These are phyloP conservation scores for Merluccius polli DNA, from an alignment of 2,797 vertebrate genomes.

Conservation along the genomic window DNA sequence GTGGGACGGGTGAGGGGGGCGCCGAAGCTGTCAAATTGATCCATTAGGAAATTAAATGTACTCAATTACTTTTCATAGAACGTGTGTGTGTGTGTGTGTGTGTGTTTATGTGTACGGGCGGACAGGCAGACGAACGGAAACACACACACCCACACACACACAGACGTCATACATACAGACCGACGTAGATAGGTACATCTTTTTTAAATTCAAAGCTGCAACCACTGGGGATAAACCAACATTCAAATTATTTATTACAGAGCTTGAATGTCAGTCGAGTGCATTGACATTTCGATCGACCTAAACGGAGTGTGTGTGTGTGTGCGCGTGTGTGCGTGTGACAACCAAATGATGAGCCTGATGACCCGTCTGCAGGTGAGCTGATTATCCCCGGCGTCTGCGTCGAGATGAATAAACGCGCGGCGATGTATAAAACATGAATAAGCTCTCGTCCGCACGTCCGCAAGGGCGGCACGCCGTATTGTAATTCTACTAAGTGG, in stretches of 20 bases:
- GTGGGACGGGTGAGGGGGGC: constrained; percentile 3
- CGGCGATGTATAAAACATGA: constrained; percentile 41
- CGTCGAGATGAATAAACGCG: constrained; percentile 36
- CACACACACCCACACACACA: not conserved
- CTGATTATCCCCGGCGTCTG: constrained; percentile 15
- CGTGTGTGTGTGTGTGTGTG: constrained; percentile 20
- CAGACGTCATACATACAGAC: not conserved
- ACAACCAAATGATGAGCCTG: constrained; percentile 9
- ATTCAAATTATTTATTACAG: constrained; percentile 31
- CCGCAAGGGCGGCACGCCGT: constrained; percentile 16
- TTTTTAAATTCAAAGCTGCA: constrained; percentile 34
- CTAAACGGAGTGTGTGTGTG: not conserved
- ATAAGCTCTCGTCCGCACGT: constrained; percentile 4
- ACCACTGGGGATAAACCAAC: constrained; percentile 4
- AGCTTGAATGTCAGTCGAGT: constrained; percentile 52
- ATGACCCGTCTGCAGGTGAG: constrained; percentile 18
- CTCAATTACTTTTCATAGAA: constrained; percentile 20
- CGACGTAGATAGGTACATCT: not conserved
- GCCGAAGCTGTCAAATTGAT: constrained; percentile 58
- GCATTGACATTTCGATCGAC: constrained; percentile 44
- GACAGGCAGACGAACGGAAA: not conserved
- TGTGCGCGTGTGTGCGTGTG: not conserved
- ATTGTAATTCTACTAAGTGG: constrained; percentile 45
- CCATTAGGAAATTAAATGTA: constrained; percentile 56
- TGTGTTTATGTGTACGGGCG: constrained; percentile 14